These are phyloP conservation scores for Linepithema humile DNA, from an alignment of 1,140 invertebrate species.

Conservation along the genomic window DNA sequence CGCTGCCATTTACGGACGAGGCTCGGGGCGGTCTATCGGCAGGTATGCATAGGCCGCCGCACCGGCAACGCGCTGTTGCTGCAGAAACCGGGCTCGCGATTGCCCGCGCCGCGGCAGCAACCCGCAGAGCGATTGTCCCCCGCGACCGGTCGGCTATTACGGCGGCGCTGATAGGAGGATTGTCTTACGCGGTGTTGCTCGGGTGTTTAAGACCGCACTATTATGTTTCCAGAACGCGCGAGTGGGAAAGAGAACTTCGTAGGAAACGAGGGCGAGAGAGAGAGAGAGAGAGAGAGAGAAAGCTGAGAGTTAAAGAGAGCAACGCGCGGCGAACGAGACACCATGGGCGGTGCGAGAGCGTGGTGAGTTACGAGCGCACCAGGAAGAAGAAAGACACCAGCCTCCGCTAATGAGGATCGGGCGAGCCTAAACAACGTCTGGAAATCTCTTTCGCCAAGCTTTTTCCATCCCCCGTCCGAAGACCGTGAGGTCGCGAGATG, in stretches of 20 bases:
- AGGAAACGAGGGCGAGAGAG: not conserved
- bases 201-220: constrained; percentile 70
- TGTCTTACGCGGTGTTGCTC: constrained; percentile 69
- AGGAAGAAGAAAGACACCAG: constrained; percentile 59
- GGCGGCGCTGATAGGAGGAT: constrained; percentile 69
- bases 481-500: constrained; percentile 21
- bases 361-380: constrained; percentile 58
- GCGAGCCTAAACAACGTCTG: constrained; percentile 15
- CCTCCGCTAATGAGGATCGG: constrained; percentile 59
- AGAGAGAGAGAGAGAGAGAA: not conserved
- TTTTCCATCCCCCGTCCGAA: not conserved
- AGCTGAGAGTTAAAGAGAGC: constrained; percentile 46
- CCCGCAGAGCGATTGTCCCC: constrained; percentile 64
- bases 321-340: constrained; percentile 46
- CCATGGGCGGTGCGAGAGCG: constrained; percentile 34
- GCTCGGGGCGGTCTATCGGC: constrained; percentile 52
- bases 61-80: constrained; percentile 36
- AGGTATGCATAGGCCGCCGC: constrained; percentile 38
- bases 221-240: constrained; percentile 59
- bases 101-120: constrained; percentile 62
- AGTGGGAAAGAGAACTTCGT: not conserved
- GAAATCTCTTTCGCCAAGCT: constrained; percentile 20
- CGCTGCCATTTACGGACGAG: constrained; percentile 60
- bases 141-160: constrained; percentile 64
- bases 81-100: constrained; percentile 57